Evolutionary conservation across 2,888 invertebrate genomes (phyloP).

Genomic region (Spicauda simplicius): DNA sequence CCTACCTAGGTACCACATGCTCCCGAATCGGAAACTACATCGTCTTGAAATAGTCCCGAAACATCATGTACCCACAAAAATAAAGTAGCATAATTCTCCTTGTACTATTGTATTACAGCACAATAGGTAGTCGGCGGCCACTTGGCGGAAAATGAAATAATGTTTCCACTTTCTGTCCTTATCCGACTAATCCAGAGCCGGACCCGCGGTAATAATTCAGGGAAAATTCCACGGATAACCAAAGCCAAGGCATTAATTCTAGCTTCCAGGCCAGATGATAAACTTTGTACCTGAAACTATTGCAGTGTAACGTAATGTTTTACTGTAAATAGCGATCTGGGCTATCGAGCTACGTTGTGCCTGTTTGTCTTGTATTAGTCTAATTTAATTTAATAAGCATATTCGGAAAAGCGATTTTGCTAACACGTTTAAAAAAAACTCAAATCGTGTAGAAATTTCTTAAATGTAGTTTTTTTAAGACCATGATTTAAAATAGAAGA

Average conservation of each 20-base stretch:
- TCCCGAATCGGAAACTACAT: too few species aligned
- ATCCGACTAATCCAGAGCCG: conserved; percentile 53
- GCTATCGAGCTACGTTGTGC: background rate
- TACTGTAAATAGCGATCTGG: background rate
- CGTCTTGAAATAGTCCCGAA: too few species aligned
- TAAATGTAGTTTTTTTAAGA: too few species aligned
- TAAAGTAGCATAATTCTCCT: background rate
- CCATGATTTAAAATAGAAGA: too few species aligned
- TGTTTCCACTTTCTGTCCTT: conserved; percentile 42
- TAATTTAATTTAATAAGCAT: too few species aligned
- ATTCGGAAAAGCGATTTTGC: too few species aligned
- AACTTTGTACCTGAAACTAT: conserved; percentile 19
- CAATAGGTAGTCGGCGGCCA: background rate
- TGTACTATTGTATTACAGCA: conserved; percentile 3
- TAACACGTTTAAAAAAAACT: too few species aligned
- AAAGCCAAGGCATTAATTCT: conserved; percentile 35
- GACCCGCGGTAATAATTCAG: conserved; percentile 55
- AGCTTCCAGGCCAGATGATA: conserved; percentile 11
- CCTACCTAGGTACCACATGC: too few species aligned
- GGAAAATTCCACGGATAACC: conserved; percentile 56
- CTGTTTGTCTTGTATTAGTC: too few species aligned
- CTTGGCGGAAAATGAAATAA: conserved; percentile 46
- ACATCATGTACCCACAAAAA: too few species aligned
- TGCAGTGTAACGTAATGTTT: conserved; percentile 4
- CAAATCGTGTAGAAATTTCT: too few species aligned